Evolutionary conservation across 23 tunicate genomes (phyloP).

Genomic region (Styela plicata): DNA sequence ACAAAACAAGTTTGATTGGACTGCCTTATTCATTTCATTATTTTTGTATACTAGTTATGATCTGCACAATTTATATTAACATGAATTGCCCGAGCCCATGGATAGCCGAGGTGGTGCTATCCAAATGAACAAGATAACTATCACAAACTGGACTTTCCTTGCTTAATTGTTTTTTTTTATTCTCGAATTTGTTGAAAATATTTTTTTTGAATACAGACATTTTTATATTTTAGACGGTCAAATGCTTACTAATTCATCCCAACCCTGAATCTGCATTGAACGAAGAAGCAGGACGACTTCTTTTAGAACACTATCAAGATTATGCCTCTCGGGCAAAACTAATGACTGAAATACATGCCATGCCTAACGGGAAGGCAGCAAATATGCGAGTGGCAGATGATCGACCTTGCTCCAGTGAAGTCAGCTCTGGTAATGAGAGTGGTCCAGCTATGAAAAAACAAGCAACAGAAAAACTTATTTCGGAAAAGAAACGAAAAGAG

Average conservation of each 20-base stretch:
- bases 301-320: constrained; percentile 67
- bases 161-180: too few relatives aligned
- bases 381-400: constrained; percentile 32
- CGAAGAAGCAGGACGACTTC: constrained; percentile 91
- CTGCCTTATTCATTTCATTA: too few relatives aligned
- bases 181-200: too few relatives aligned
- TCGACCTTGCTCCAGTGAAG: constrained; percentile 67
- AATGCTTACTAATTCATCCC: constrained; percentile 87
- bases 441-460: constrained; percentile 79
- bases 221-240: constrained; percentile 71
- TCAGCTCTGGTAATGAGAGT: constrained; percentile 13
- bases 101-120: too few relatives aligned
- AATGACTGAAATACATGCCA: constrained; percentile 93
- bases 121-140: too few relatives aligned
- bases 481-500: constrained; percentile 79
- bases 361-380: constrained; percentile 21
- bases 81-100: too few relatives aligned
- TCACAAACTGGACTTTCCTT: too few relatives aligned
- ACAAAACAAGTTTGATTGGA: too few relatives aligned
- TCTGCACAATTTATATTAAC: too few relatives aligned
- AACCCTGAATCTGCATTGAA: constrained; percentile 97
- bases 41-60: too few relatives aligned
- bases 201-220: too few relatives aligned
- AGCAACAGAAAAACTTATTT: constrained; percentile 64
- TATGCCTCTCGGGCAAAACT: constrained; percentile 80